phyloP scores from a whole-genome alignment of 2,113 vertebrate species.

The Thamnophis sirtalis region DNA sequence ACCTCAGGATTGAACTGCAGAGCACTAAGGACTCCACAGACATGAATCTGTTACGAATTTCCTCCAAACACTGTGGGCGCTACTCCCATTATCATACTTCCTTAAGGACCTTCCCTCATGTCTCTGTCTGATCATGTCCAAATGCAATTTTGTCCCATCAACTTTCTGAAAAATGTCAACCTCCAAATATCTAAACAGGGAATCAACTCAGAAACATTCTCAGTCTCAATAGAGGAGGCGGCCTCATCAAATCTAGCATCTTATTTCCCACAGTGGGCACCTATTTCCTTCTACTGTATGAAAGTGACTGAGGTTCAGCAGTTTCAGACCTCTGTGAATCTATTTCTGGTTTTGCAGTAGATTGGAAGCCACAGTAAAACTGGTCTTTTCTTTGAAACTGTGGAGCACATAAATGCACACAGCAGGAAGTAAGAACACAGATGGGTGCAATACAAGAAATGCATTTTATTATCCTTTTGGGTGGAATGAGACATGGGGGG shows the following conservation, averaged over 20 bases:
- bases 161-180: not conserved
- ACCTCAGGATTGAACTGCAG: not conserved
- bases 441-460: not conserved
- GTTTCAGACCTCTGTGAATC: not conserved
- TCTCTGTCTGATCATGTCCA: not conserved
- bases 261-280: not conserved
- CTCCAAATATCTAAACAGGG: not conserved
- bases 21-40: not conserved
- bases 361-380: not conserved
- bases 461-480: not conserved
- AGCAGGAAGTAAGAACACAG: not conserved
- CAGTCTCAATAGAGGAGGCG: not conserved
- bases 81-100: not conserved
- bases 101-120: not conserved
- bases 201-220: not conserved
- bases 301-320: not conserved
- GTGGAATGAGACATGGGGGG: not conserved
- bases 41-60: not conserved
- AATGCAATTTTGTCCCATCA: not conserved
- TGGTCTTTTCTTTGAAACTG: not conserved
- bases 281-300: not conserved
- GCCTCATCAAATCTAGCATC: not conserved
- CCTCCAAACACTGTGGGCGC: not conserved
- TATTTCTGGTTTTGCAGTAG: not conserved
- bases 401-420: not conserved